Base-by-base conservation (phyloP, 2,797 vertebrate species). In the Rhinogobio ventralis region DNA sequence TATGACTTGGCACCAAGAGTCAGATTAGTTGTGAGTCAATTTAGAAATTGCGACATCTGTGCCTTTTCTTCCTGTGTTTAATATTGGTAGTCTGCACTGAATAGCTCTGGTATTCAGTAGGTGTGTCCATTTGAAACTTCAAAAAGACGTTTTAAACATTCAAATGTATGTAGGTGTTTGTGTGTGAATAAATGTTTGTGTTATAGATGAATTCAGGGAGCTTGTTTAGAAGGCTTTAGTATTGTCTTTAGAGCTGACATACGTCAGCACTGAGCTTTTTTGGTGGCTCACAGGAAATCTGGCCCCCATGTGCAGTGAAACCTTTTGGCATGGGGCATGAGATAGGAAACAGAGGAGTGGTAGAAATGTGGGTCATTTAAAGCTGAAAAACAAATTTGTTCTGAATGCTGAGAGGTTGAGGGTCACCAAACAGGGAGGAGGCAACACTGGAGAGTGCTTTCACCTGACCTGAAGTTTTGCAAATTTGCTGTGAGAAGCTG, bases 281-380 rank as follows among this genome's bases (percentile, higher is more conserved):
- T 90, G 92, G 93, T 90, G 92, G 90, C 91, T 90, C 91, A 93
- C 94, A 95, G 95, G 95, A 96, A 95, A 92, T 93, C 90, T 86
- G 93, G 92, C 92, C 93, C 91, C 94, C 94, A 95, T 95, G 94
- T 96, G 95, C 92, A 89, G 91, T 90, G 93, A 92, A 95, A 96
- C 95, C 95, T 95, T 95, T 94, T 94, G 95, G 94, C 94, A 94
- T 90, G 91, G 91, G 93, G 91, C 90, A 90, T 92, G 91, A 91
- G 93, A 94, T 91, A 95, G 95, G 95, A 95, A 95, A 93, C 92
- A 92, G 87, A 89, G 84, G 87, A 90, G 88, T 88, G 90, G 88
- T 90, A 89, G 89, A 93, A 92, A 94, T 93, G 88, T 93, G 93
- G 93, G 94, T 93, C 93, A 94, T 90, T 94, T 83, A 91, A 92